Evolutionary conservation across 2,113 vertebrate species (phyloP).

Genomic region (Triplophysa dalaica): DNA sequence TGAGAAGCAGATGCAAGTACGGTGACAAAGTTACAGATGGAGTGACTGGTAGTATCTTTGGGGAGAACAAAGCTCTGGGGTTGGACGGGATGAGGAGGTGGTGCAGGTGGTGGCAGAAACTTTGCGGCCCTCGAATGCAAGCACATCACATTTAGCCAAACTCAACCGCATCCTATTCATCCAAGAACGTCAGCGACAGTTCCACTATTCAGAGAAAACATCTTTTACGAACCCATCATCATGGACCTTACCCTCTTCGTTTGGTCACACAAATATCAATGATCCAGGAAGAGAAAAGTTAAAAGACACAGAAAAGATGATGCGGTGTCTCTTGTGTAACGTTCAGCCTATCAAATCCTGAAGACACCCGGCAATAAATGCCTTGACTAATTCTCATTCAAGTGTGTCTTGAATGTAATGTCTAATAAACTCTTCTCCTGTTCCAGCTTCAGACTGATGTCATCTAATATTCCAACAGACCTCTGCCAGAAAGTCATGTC

Average conservation of each 20-base stretch:
- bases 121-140: not conserved
- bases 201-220: not conserved
- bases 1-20: conserved; percentile 58
- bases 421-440: not conserved
- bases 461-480: conserved; percentile 20
- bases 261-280: not conserved
- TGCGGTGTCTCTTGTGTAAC: too few relatives aligned
- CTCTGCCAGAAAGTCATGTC: conserved; percentile 14
- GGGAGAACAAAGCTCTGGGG: conserved; percentile 1
- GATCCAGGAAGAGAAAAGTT: not conserved
- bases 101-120: not conserved
- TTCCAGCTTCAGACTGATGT: conserved; percentile 6
- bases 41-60: conserved; percentile 23
- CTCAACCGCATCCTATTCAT: conserved; percentile 6
- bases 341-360: not conserved
- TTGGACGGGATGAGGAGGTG: not conserved
- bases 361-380: not conserved
- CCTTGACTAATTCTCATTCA: not conserved
- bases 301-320: not conserved
- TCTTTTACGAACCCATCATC: too few relatives aligned
- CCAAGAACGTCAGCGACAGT: not conserved
- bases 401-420: not conserved
- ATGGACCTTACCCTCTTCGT: too few relatives aligned
- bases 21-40: conserved; percentile 44
- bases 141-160: not conserved